These are phyloP conservation scores for Nasonia giraulti DNA, from an alignment of 1,140 invertebrate species.

Conservation along the genomic window DNA sequence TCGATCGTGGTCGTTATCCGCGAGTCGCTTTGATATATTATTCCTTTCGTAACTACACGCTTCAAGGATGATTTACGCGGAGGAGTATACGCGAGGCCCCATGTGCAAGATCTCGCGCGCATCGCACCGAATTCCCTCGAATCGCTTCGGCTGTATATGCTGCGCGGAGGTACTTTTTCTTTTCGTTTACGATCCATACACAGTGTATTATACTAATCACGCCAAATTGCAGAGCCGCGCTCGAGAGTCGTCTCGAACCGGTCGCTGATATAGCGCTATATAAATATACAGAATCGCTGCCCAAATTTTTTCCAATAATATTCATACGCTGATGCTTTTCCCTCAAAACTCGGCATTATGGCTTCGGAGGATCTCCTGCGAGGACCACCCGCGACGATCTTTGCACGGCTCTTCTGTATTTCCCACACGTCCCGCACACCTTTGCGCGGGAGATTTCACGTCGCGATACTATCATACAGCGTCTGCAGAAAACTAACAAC, in stretches of 20 bases:
- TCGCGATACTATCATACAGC: too few relatives aligned
- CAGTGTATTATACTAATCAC: too few relatives aligned
- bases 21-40: conserved; percentile 51
- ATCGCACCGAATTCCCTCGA: neutral
- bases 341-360: neutral
- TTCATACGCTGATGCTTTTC: neutral
- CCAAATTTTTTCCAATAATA: neutral
- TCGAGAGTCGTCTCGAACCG: too few relatives aligned
- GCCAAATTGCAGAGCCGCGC: too few relatives aligned
- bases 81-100: neutral
- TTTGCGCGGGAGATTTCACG: too few relatives aligned
- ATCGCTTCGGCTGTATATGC: neutral
- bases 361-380: neutral
- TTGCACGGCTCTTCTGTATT: neutral
- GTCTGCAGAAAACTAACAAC: too few relatives aligned
- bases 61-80: conserved; percentile 48
- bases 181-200: too few relatives aligned
- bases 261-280: too few relatives aligned
- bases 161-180: neutral
- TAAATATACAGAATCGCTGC: neutral
- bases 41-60: conserved; percentile 50
- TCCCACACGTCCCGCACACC: neutral
- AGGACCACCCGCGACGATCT: neutral
- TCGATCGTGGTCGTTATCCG: conserved; percentile 51
- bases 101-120: conserved; percentile 7